phyloP scores from a whole-genome alignment of 1,140 invertebrate genomes.

The Gonatopus flavifemur region DNA sequence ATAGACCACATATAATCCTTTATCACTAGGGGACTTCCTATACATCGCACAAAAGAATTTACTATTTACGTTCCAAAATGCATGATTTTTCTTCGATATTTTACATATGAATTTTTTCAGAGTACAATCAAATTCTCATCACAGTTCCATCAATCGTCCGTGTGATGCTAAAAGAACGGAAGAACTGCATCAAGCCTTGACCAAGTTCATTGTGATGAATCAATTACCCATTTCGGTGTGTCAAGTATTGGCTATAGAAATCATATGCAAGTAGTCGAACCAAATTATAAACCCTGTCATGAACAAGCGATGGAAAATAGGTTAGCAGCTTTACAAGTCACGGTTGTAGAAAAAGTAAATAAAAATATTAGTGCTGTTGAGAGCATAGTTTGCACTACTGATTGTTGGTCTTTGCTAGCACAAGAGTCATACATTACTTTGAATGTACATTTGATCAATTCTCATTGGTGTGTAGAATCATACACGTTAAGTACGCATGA shows the following conservation, averaged over 20 bases:
- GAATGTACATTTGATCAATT: neutral
- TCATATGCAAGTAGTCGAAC: neutral
- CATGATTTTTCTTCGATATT: no score
- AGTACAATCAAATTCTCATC: no score
- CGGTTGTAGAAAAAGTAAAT: no score
- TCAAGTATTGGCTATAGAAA: constrained; percentile 1
- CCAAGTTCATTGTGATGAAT: neutral
- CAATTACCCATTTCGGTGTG: neutral
- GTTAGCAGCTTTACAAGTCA: neutral
- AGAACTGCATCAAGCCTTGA: neutral
- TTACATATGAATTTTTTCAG: no score
- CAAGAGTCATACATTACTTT: constrained; percentile 3
- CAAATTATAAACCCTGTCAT: neutral
- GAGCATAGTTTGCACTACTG: neutral
- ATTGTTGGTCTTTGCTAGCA: neutral
- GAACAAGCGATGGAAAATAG: constrained; percentile 2
- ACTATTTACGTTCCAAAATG: no score
- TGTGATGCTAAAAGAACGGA: constrained; percentile 1
- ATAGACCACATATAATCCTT: no score
- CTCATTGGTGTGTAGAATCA: neutral
- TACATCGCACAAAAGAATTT: no score
- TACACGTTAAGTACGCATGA: constrained; percentile 8
- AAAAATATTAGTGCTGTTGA: neutral
- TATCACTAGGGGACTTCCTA: no score
- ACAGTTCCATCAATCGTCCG: no score